Percentiles rank a stretch among this genome's conserved stretches.
phyloP scores from a whole-genome alignment of 2,113 vertebrate genomes.

The Terrapene triunguis region DNA sequence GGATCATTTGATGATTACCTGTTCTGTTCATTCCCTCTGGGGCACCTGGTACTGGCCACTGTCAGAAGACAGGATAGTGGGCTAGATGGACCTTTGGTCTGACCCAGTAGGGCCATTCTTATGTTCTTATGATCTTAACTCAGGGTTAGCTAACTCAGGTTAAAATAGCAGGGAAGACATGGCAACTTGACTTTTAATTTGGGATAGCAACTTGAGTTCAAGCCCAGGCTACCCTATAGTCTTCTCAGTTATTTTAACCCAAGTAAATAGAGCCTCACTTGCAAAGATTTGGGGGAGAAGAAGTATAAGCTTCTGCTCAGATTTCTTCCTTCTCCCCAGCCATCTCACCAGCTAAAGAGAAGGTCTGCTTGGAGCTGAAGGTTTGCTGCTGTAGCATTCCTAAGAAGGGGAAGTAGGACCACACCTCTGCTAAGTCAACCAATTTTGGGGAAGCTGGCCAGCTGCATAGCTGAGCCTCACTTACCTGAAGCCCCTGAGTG shows the following conservation, averaged over 20 bases:
- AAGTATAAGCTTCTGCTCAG: background rate
- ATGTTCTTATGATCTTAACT: background rate
- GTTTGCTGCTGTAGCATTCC: background rate
- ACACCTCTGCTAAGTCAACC: background rate
- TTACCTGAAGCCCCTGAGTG: background rate
- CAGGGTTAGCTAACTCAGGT: background rate
- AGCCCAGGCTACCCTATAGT: background rate
- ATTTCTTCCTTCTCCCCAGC: background rate
- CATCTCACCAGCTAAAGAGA: background rate
- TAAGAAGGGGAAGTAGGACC: background rate
- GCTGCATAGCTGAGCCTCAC: background rate
- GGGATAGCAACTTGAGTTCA: background rate
- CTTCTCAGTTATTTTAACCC: background rate
- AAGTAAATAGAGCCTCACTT: background rate
- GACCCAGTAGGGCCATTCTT: no score
- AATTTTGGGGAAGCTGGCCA: background rate
- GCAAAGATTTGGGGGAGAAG: background rate
- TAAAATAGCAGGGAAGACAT: background rate
- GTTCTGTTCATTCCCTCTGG: no score
- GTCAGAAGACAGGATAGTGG: no score
- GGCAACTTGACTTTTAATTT: background rate
- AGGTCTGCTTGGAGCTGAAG: background rate
- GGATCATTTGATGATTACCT: no score
- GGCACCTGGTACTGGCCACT: no score
- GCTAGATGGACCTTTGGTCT: no score